Base-by-base conservation (phyloP, 2,888 invertebrate genomes). In the Drosophila pegasa region DNA sequence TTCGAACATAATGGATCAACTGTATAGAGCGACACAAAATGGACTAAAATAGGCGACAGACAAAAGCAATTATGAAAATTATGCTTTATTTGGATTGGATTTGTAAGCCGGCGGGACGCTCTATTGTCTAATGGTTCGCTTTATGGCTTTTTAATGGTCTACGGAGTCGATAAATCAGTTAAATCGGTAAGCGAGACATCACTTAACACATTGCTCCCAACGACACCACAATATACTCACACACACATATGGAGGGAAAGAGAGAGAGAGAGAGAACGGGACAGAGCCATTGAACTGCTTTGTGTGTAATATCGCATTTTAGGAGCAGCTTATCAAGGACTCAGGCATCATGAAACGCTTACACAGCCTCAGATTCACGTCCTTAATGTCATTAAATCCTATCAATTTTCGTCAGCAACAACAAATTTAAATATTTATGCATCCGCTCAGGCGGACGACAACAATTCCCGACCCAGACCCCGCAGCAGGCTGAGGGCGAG, bases 341-440 rank as follows among this genome's bases (percentile, higher is more conserved):
- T 56, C 55, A 41, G 40, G 31, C 62, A 66, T 67, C 51, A 47
- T 47, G 70, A 50, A 54, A 31, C 18, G 70, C 59, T 43, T 33
- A 33, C 50, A 35, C 10, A 50, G 50, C 50, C 64, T 56, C 69
- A 14, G 64, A 63, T 40, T 64, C 40, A 25, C 18, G 65, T 63
- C 65, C 78, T 63, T 73, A 88, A 87, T 80, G 73, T 84, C 84
- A 87, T 84, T 88, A 86, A 88, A 88, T 87, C 84, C 88, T 78
- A 88, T 84, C 87, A 84, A 84, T 84, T 88, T 87, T 73, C 78
- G 82, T 75, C 71, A 70, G 65, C 75, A 76, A 73, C 73, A 77
- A 61, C 70, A 76, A 82, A 87, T 86, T 82, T 73, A 76, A 86
- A 81, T 87, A 81, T 81, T 81, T 87, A 87, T 87, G 68, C 71